phyloP scores from a whole-genome alignment of 2,113 vertebrate species.

The Platysteira castanea region DNA sequence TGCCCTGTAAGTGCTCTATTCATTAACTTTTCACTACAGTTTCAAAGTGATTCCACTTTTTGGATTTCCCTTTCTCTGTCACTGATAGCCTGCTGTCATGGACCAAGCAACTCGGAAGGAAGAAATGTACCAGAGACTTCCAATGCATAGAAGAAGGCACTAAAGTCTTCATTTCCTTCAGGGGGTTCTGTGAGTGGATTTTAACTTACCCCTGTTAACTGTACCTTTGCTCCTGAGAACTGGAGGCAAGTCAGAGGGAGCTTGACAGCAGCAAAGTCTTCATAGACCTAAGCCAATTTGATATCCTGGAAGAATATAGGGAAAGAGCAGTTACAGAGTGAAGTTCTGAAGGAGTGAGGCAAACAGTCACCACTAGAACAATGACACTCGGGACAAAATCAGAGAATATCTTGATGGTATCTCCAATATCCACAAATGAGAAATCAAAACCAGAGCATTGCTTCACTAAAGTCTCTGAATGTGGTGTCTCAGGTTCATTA shows the following conservation, averaged over 20 bases:
- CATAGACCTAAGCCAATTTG: neutral
- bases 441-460: neutral
- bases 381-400: neutral
- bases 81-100: neutral
- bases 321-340: neutral
- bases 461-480: neutral
- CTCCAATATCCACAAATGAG: neutral
- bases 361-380: neutral
- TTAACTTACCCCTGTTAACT: slow-evolving; percentile 30
- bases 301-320: slow-evolving; percentile 33
- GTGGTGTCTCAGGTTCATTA: neutral
- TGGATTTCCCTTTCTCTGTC: neutral
- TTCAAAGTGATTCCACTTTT: slow-evolving; percentile 19
- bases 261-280: neutral
- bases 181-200: neutral
- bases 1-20: neutral
- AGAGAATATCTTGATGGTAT: neutral
- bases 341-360: neutral
- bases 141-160: neutral
- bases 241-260: neutral
- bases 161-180: neutral
- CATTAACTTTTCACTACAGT: slow-evolving; percentile 9
- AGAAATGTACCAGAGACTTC: neutral
- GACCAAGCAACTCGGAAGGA: neutral
- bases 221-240: slow-evolving; percentile 16